Evolutionary conservation across 2,113 vertebrate species (phyloP), one percentile per base, ranked within the genome.

Genomic region (Onychorhynchus coronatus): DNA sequence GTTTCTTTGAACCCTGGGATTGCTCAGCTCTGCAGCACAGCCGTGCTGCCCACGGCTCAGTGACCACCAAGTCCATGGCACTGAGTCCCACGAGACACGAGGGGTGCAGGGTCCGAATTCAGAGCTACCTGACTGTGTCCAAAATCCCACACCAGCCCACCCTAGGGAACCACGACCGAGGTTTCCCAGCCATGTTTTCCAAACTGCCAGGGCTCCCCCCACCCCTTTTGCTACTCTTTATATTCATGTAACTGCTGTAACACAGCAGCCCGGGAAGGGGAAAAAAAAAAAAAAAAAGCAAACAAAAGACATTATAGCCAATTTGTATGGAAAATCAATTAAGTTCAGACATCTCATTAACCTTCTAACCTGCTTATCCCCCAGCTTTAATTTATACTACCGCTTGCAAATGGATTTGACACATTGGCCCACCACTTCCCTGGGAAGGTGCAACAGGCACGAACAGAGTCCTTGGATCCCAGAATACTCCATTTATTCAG

Each of bases 311-410:
- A 89, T 70, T 84, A 86, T 59, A 89, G 80, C 61, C 86, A 91
- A 95, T 95, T 91, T 81, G 65, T 96, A 92, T 82, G 86, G 92
- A 89, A 85, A 95, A 91, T 91, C 92, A 93, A 94, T 94, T 91
- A 93, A 72, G 89, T 91, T 88, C 91, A 94, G 91, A 75, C 83
- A 94, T 95, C 70, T 96, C 93, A 94, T 94, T 97, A 96, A 87
- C 92, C 93, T 88, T 66, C 73, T 89, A 97, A 95, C 94, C 92
- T 68, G 46, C 76, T 96, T 92, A 91, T 92, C 73, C 88, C 72
- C 52, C 35, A 75, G 93, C 79, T 92, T 90, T 84, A 89, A 78
- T 91, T 95, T 87, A 87, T 58, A 94, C 76, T 84, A 19, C 73
- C 6, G 33, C 83, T 85, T 94, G 72, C 85, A 88, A 89, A 91